Evolutionary conservation across 2,797 vertebrate species (phyloP).

Genomic region (Labeo calbasu): DNA sequence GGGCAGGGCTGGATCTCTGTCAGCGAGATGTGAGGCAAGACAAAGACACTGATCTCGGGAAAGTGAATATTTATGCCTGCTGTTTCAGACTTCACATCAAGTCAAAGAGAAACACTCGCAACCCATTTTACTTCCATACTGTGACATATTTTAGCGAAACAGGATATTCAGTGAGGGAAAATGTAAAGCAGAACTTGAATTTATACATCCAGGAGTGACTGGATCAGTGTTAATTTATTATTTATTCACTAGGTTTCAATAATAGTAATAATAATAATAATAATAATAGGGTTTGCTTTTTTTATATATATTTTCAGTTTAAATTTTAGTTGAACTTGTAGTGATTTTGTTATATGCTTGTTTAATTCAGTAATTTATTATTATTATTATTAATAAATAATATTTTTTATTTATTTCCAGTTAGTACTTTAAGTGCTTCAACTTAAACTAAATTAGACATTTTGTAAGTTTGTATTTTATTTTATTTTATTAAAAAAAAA

Average conservation of each 20-base stretch:
- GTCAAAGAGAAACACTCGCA: background rate
- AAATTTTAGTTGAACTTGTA: no score
- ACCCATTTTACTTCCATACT: background rate
- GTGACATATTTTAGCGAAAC: background rate
- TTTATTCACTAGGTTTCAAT: background rate
- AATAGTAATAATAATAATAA: no score
- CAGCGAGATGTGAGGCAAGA: conserved; percentile 44
- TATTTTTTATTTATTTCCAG: no score
- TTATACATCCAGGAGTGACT: background rate
- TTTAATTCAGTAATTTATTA: no score
- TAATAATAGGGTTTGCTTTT: no score
- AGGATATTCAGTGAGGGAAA: background rate
- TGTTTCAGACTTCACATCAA: conserved; percentile 8
- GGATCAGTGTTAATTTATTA: background rate
- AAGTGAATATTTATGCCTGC: background rate
- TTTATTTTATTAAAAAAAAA: no score
- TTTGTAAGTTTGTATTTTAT: no score
- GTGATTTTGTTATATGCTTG: no score
- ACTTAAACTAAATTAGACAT: no score
- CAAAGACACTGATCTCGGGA: conserved; percentile 20
- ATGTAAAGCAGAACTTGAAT: background rate
- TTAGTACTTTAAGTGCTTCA: no score
- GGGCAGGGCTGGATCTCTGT: background rate
- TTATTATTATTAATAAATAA: no score
- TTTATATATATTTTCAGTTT: no score